These are phyloP conservation scores for Campylomormyrus numenius DNA, from an alignment of 2,113 vertebrate species.

Conservation along the genomic window DNA sequence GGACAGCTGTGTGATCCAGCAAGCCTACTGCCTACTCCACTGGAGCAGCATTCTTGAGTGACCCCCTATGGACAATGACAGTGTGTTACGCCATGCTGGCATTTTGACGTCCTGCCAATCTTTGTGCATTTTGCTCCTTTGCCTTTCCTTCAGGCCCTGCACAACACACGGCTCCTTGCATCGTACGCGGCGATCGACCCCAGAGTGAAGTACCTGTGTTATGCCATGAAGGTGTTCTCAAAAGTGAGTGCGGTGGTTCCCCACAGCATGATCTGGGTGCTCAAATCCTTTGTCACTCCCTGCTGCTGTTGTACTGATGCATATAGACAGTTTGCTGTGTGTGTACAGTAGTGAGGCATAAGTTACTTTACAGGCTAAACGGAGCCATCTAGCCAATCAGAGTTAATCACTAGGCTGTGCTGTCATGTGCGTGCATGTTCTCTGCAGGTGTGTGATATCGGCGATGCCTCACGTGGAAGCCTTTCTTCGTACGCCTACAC, in stretches of 20 bases:
- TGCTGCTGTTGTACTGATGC: neutral
- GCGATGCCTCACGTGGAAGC: slow-evolving; percentile 88
- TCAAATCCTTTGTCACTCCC: neutral
- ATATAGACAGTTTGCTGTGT: neutral
- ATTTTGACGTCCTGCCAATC: neutral
- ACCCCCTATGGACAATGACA: neutral
- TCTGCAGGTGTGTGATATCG: slow-evolving; percentile 83
- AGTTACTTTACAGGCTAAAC: neutral
- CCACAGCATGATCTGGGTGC: neutral
- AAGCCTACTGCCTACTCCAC: neutral
- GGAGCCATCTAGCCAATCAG: neutral
- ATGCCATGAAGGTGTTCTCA: slow-evolving; percentile 91
- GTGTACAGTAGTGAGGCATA: neutral
- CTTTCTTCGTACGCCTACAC: slow-evolving; percentile 92
- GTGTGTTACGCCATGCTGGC: neutral
- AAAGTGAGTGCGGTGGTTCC: slow-evolving; percentile 58
- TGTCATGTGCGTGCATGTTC: neutral
- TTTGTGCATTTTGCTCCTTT: neutral
- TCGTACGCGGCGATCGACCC: slow-evolving; percentile 80
- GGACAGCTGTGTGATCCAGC: neutral
- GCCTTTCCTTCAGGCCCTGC: slow-evolving; percentile 67
- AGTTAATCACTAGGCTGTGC: neutral
- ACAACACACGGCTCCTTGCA: slow-evolving; percentile 82
- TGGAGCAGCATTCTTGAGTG: neutral
- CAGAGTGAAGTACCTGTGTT: slow-evolving; percentile 84